A percentile compares a stretch with the other conserved stretches of the same genome.
Evolutionary conservation across 2,888 invertebrate species (phyloP).

Genomic region (Drosophila borealis): DNA sequence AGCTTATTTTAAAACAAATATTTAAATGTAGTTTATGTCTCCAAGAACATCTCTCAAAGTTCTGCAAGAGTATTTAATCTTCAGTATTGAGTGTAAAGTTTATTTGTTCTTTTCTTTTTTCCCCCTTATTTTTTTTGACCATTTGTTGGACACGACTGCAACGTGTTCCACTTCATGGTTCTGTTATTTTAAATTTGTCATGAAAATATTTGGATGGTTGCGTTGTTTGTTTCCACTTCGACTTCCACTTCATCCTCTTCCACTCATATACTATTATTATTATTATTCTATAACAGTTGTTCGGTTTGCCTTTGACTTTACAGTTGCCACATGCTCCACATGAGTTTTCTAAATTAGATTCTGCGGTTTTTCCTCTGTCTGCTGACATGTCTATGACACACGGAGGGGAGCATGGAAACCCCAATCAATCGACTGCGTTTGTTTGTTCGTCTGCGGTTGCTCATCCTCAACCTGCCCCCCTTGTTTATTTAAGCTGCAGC

Average conservation of each 20-base stretch:
- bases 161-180: constrained; percentile 78
- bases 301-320: constrained; percentile 31
- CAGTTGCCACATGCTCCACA: constrained; percentile 61
- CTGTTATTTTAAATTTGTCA: constrained; percentile 81
- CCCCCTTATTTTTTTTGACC: constrained; percentile 34
- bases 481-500: constrained; percentile 37
- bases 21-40: no score
- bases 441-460: constrained; percentile 54
- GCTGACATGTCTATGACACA: constrained; percentile 20
- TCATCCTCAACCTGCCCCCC: constrained; percentile 7
- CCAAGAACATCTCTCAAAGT: not conserved
- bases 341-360: constrained; percentile 71
- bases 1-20: no score
- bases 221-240: constrained; percentile 42
- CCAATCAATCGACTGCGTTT: constrained; percentile 52
- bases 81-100: not conserved
- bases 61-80: constrained; percentile 1
- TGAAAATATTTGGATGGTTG: constrained; percentile 79
- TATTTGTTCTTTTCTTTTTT: not conserved
- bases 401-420: not conserved
- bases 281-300: constrained; percentile 58
- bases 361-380: constrained; percentile 60
- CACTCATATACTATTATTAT: constrained; percentile 27
- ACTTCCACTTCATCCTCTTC: constrained; percentile 4
- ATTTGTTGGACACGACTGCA: constrained; percentile 63